These are phyloP conservation scores for Andrena camellia DNA, from an alignment of 2,888 invertebrate genomes.

Conservation along the genomic window DNA sequence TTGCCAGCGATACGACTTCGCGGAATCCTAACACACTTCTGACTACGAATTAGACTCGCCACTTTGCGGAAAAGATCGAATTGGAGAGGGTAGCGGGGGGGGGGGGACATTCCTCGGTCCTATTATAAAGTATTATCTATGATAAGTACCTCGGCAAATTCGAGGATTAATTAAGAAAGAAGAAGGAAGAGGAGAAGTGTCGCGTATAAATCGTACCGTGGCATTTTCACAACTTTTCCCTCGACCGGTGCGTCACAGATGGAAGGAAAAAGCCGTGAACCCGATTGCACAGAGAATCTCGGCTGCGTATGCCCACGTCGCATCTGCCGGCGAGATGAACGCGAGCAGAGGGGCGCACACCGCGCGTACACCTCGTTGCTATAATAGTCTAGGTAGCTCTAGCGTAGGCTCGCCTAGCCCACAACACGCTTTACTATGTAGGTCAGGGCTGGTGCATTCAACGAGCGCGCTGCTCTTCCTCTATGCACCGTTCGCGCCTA, in stretches of 20 bases:
- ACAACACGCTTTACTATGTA: slow-evolving; percentile 84
- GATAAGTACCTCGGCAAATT: no score
- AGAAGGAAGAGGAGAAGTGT: no score
- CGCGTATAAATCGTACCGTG: no score
- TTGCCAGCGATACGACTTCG: no score
- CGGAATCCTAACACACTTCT: no score
- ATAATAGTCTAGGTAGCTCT: slow-evolving; percentile 77
- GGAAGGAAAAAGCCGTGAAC: slow-evolving; percentile 42
- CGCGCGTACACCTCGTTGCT: slow-evolving; percentile 68
- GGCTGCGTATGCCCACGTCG: slow-evolving; percentile 48
- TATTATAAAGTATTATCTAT: no score
- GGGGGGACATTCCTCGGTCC: no score
- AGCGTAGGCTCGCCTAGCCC: slow-evolving; percentile 82
- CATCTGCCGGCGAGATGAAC: slow-evolving; percentile 43
- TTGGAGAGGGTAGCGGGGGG: no score
- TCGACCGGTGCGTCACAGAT: no score
- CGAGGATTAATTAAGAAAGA: no score
- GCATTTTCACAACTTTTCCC: slow-evolving; percentile 8
- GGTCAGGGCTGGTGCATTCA: slow-evolving; percentile 85
- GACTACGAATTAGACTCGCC: no score
- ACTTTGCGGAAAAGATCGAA: no score
- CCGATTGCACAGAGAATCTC: slow-evolving; percentile 44
- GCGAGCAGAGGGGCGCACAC: slow-evolving; percentile 52
- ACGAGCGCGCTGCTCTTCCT: slow-evolving; percentile 83
- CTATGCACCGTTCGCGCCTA: slow-evolving; percentile 76